Conservation (phyloP, 2,113 vertebrate genomes). For the pig (Sus scrofa) region DNA sequence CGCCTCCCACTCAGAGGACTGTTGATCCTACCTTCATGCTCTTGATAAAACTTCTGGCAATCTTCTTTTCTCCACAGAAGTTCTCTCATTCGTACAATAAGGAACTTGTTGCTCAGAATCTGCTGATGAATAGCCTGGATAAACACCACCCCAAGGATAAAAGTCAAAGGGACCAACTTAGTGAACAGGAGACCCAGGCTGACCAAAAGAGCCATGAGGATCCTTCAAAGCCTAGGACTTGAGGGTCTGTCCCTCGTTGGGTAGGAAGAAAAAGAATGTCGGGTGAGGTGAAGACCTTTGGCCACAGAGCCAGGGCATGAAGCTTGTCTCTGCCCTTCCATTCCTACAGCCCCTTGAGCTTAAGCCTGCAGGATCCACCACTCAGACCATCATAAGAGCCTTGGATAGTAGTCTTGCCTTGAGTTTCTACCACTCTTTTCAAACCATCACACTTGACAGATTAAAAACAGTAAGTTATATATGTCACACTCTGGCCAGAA, state of each 20-base stretch:
- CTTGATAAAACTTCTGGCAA: constrained; percentile 93
- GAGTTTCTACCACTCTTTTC: neutral
- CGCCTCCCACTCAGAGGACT: neutral
- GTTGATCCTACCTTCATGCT: constrained; percentile 91
- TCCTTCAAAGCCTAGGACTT: neutral
- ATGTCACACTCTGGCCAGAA: neutral
- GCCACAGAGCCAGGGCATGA: neutral
- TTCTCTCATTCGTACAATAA: constrained; percentile 91
- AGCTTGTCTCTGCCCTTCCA: neutral
- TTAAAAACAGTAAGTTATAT: neutral
- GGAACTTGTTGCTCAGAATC: constrained; percentile 92
- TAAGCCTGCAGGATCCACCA: too few relatives aligned
- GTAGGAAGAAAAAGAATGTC: neutral
- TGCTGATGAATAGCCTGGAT: constrained; percentile 93
- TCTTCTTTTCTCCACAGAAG: constrained; percentile 91
- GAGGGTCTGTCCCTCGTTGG: neutral
- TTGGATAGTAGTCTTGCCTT: neutral
- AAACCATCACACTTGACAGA: neutral
- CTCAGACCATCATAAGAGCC: neutral
- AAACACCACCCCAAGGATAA: neutral
- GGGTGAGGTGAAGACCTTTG: neutral
- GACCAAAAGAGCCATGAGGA: neutral
- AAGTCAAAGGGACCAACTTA: neutral
- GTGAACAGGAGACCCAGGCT: neutral
- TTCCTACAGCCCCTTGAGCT: neutral